Evolutionary conservation across 2,113 vertebrate species (phyloP).

Genomic region (Colistium nudipinnis): DNA sequence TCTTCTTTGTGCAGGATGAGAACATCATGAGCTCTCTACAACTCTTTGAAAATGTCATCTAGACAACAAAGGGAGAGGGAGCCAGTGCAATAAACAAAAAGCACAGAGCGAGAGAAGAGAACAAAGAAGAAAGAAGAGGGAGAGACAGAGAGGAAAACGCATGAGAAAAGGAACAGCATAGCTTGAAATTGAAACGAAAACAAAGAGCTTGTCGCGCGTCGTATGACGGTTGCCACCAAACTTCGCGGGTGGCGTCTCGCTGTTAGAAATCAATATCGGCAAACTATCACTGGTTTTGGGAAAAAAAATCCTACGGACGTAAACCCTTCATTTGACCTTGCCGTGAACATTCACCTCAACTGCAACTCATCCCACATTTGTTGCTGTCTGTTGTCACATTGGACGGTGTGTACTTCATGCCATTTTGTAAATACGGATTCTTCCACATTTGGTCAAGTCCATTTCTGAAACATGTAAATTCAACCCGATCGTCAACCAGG

Average conservation of each 20-base stretch:
- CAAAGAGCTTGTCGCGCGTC: slow-evolving; percentile 18
- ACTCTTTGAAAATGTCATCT: slow-evolving; percentile 98
- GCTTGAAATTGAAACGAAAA: slow-evolving; percentile 12
- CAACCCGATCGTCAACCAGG: slow-evolving; percentile 12
- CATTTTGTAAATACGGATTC: slow-evolving; percentile 53
- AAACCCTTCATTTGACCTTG: slow-evolving; percentile 44
- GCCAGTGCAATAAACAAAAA: slow-evolving; percentile 15
- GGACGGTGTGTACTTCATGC: slow-evolving; percentile 12
- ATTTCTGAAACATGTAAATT: slow-evolving; percentile 23
- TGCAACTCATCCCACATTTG: slow-evolving; percentile 23
- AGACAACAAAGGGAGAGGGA: slow-evolving; percentile 49
- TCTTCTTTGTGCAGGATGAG: slow-evolving; percentile 85
- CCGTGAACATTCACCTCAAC: slow-evolving; percentile 39
- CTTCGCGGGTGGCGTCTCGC: slow-evolving; percentile 21
- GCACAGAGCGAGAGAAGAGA: slow-evolving; percentile 2
- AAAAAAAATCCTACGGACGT: slow-evolving; percentile 41
- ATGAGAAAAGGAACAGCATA: slow-evolving; percentile 18
- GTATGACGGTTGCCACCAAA: slow-evolving; percentile 19
- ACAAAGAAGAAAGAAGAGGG: slow-evolving; percentile 10
- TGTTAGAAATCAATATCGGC: slow-evolving; percentile 28
- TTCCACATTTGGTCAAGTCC: slow-evolving; percentile 17
- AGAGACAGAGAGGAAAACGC: slow-evolving; percentile 7
- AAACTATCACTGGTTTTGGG: slow-evolving; percentile 27
- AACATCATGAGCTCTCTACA: slow-evolving; percentile 98
- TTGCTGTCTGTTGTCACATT: slow-evolving; percentile 35